Evolutionary conservation across 2,797 vertebrate genomes (phyloP).

Genomic region (Myotis myotis): DNA sequence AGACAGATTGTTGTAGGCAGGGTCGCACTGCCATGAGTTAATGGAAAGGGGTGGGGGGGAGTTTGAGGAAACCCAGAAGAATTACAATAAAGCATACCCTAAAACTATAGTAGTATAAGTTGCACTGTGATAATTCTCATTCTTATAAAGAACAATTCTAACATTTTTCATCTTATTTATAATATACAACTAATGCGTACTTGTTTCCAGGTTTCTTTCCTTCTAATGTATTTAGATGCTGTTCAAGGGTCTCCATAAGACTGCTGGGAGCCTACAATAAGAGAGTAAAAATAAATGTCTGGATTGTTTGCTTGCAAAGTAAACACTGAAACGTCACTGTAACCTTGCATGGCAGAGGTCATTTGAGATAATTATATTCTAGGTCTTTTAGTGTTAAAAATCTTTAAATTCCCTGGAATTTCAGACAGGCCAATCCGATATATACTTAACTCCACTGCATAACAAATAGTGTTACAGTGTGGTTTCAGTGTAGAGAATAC

Average conservation of each 20-base stretch:
- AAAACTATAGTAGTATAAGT: background rate
- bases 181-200: constrained; percentile 83
- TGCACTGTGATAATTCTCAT: background rate
- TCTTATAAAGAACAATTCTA: constrained; percentile 9
- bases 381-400: background rate
- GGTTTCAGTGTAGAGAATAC: constrained; percentile 4
- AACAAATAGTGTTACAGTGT: background rate
- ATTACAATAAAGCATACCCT: background rate
- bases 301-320: constrained; percentile 54
- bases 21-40: background rate
- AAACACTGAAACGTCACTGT: constrained; percentile 56
- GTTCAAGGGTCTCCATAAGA: constrained; percentile 98
- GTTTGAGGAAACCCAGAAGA: background rate
- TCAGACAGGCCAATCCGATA: background rate
- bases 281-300: constrained; percentile 72
- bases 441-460: background rate
- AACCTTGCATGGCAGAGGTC: background rate
- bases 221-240: constrained; percentile 98
- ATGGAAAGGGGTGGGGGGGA: background rate
- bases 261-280: constrained; percentile 95
- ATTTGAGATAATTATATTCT: background rate
- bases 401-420: constrained; percentile 22
- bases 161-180: constrained; percentile 59
- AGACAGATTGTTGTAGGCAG: background rate
- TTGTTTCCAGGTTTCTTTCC: constrained; percentile 94